Evolutionary conservation across 2,888 invertebrate genomes (phyloP), one percentile per base, ranked within the genome.

Genomic region (Volucella bombylans): DNA sequence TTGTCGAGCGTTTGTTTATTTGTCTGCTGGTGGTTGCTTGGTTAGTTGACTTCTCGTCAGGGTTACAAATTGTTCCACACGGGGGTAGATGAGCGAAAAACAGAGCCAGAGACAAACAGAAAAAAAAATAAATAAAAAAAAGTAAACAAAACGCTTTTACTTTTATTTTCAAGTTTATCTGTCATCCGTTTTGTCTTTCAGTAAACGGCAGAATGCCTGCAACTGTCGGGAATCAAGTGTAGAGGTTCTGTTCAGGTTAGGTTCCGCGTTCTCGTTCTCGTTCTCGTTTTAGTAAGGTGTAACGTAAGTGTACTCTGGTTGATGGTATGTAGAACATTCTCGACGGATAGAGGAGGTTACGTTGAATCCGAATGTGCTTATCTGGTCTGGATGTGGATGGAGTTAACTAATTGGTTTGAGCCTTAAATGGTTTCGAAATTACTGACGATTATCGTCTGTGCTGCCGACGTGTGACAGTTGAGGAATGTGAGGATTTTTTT

Each of bases 121-220:
- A 54, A 38, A 43, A 23, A n/a, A 61, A 45, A 52, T 39, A 50
- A 18, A 49, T 43, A 68, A 43, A n/a, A 68, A 39, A 55, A 64
- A 10, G 54, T 12, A 72, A 72, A 82, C 62, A 83, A 71, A 61
- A 73, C 74, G 74, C 74, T 85, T 85, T 81, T 81, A 77, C 81
- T 81, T 85, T 85, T 85, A 72, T 81, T 85, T 85, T 85, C 81
- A 85, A 76, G 85, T 81, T 68, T 81, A 76, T 81, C 76, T 68
- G 71, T 69, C 65, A 61, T 59, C 76, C 71, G 39, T 74, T 71
- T 67, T 83, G 65, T 74, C 18, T 50, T 18, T 68, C 68, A 14
- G 18, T 59, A 23, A 23, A 23, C 8, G 23, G 10, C 23, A 41
- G 38, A 43, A 41, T 31, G 50, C 18, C 49, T 78, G 78, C 78